Evolutionary conservation across 1,140 invertebrate genomes (phyloP).

Genomic region (Plodia interpunctella): DNA sequence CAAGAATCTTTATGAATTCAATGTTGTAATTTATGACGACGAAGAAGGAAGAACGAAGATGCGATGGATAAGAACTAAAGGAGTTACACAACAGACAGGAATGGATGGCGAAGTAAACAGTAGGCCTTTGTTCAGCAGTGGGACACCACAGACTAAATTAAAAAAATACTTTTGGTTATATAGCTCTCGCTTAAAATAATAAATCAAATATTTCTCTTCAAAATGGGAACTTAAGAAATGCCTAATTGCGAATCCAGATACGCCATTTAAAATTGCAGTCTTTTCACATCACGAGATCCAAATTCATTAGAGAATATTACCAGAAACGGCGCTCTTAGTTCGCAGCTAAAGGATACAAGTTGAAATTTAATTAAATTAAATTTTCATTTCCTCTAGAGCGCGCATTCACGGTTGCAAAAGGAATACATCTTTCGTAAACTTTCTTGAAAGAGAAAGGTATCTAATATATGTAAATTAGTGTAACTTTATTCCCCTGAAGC

Average conservation of each 20-base stretch:
- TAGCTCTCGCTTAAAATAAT: no score
- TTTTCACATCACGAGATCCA: background rate
- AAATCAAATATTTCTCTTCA: no score
- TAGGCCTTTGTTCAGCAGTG: no score
- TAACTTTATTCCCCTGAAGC: conserved; percentile 63
- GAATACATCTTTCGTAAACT: conserved; percentile 31
- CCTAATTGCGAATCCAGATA: background rate
- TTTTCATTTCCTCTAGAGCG: background rate
- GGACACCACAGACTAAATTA: no score
- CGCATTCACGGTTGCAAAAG: conserved; percentile 12
- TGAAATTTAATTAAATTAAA: conserved; percentile 16
- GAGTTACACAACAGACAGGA: no score
- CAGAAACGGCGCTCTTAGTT: background rate
- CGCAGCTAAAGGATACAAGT: background rate
- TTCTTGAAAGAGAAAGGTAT: conserved; percentile 50
- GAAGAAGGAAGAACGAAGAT: no score
- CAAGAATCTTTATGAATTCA: no score
- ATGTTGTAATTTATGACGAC: no score
- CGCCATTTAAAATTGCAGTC: background rate
- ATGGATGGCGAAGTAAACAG: no score
- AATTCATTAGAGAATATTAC: conserved; percentile 13
- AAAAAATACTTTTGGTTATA: no score
- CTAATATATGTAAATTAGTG: conserved; percentile 66
- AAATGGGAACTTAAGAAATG: background rate
- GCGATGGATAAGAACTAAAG: no score